These are phyloP conservation scores for Phyllostomus discolor DNA, from an alignment of 2,113 vertebrate species.

Conservation along the genomic window DNA sequence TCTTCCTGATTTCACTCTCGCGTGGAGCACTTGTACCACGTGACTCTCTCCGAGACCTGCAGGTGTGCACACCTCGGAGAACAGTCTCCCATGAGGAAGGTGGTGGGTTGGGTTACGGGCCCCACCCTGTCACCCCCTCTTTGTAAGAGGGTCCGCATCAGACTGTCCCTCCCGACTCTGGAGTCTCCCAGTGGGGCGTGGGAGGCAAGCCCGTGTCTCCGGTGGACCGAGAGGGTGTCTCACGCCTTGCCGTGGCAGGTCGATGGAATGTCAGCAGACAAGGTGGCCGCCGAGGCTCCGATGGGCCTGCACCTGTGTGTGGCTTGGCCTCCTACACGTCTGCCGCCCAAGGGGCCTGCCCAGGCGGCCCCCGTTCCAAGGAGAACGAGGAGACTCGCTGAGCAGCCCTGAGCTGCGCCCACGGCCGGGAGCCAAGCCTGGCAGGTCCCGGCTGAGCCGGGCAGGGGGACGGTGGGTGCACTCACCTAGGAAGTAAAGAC, in stretches of 20 bases:
- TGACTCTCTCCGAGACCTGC: neutral
- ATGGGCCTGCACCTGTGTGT: neutral
- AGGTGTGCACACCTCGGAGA: neutral
- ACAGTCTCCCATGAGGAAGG: neutral
- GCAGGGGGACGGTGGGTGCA: neutral
- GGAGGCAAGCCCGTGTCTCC: too few species aligned
- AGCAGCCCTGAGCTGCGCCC: neutral
- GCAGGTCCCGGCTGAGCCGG: neutral
- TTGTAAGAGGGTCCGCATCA: accelerated
- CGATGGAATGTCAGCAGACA: neutral
- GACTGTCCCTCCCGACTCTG: neutral
- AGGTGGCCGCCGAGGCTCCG: neutral
- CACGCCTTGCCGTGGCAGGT: neutral
- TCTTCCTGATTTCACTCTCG: neutral
- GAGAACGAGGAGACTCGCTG: neutral
- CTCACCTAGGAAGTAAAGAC: neutral
- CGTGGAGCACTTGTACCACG: accelerated
- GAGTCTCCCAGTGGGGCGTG: neutral
- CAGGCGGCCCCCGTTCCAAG: neutral
- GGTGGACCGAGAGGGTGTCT: neutral
- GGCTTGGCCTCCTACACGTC: neutral
- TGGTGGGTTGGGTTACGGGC: accelerated
- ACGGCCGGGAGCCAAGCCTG: neutral
- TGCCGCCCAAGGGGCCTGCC: neutral
- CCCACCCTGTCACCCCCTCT: neutral